phyloP scores from a whole-genome alignment of 2,888 invertebrate genomes.

The Gibbula magus region DNA sequence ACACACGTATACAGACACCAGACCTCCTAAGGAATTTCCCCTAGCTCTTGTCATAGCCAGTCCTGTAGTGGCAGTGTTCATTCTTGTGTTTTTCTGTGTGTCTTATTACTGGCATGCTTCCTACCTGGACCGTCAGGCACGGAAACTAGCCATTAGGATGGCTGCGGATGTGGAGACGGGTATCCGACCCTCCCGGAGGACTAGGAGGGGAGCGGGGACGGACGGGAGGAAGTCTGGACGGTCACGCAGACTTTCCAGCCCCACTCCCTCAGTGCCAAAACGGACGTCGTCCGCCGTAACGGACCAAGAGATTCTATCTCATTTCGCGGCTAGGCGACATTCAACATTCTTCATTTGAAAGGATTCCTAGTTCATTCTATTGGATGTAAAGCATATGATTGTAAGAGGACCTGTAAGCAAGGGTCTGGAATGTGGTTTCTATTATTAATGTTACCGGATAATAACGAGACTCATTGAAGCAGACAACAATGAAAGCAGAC shows the following conservation, averaged over 20 bases:
- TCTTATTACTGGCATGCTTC: conserved; percentile 64
- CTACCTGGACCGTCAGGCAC: conserved; percentile 62
- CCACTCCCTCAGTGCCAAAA: conserved; percentile 34
- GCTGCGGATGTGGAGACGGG: conserved; percentile 48
- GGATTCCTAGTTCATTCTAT: too few relatives aligned
- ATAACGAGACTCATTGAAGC: not conserved
- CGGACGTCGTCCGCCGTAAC: conserved; percentile 50
- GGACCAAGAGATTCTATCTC: conserved; percentile 62
- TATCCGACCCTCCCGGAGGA: not conserved
- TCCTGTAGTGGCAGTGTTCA: conserved; percentile 62
- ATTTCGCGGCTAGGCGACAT: conserved; percentile 61
- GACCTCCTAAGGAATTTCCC: conserved; percentile 51
- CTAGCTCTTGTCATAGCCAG: conserved; percentile 63
- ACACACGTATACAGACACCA: conserved; percentile 7
- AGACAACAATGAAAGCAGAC: conserved; percentile 7
- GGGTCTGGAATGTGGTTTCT: too few relatives aligned
- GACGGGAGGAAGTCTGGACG: conserved; percentile 44
- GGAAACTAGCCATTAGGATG: conserved; percentile 58
- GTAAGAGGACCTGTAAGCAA: too few relatives aligned
- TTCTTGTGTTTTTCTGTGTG: conserved; percentile 64
- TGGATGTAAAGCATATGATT: too few relatives aligned
- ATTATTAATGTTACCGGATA: too few relatives aligned
- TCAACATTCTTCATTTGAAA: conserved; percentile 60
- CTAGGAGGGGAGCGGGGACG: conserved; percentile 23
- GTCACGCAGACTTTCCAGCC: conserved; percentile 23